Percentiles rank a stretch among this genome's conserved stretches.
These are phyloP conservation scores for Serilophus lunatus DNA, from an alignment of 2,113 vertebrate species.

Conservation along the genomic window DNA sequence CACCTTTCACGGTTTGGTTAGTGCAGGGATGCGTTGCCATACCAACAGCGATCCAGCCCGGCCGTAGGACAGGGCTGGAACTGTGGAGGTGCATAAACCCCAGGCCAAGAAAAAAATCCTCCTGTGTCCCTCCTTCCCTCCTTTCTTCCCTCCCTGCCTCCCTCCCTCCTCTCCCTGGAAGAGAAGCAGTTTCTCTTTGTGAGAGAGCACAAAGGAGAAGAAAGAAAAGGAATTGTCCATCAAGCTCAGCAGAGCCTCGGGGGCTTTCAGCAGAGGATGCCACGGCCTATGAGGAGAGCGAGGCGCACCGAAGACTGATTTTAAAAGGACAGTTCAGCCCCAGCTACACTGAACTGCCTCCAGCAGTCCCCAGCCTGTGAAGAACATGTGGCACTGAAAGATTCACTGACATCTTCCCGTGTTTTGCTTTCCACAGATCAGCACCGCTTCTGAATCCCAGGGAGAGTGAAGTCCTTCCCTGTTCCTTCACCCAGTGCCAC, in stretches of 20 bases:
- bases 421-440: not conserved
- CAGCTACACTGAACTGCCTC: not conserved
- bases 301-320: not conserved
- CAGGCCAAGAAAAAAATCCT: slow-evolving; percentile 7
- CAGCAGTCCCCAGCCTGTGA: not conserved
- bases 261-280: slow-evolving; percentile 56
- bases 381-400: not conserved
- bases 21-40: slow-evolving; percentile 52
- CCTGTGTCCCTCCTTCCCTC: not conserved
- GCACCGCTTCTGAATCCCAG: fast-evolving
- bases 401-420: not conserved
- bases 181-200: slow-evolving; percentile 53
- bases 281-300: not conserved
- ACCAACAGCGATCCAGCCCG: slow-evolving; percentile 26
- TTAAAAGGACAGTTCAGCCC: slow-evolving; percentile 32
- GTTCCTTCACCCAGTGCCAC: fast-evolving
- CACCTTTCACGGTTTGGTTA: slow-evolving; percentile 36
- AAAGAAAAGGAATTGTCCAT: slow-evolving; percentile 66
- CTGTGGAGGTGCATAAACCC: slow-evolving; percentile 9
- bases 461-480: fast-evolving
- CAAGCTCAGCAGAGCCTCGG: slow-evolving; percentile 46
- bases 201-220: slow-evolving; percentile 47
- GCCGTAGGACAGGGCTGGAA: not conserved
- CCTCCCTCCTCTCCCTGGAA: slow-evolving; percentile 24
- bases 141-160: not conserved